Base-by-base conservation (phyloP, 2,797 vertebrate genomes). In the Micromesistius poutassou region DNA sequence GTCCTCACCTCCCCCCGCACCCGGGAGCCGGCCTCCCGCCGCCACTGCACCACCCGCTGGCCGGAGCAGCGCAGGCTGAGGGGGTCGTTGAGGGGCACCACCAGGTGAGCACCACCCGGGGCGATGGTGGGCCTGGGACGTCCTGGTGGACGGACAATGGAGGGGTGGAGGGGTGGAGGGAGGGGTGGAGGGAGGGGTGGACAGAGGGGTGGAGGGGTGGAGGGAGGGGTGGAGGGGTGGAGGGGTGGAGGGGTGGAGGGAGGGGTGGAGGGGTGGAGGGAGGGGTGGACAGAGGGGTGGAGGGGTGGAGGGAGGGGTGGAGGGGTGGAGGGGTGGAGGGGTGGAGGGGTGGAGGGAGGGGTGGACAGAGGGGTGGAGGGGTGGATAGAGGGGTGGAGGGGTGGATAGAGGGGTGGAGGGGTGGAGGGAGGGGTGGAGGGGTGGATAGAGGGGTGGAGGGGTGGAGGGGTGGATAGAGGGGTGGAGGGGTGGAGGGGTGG, bases 31-130 rank as follows among this genome's bases (percentile, higher is more conserved):
- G 94, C 93, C 85, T 96, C 94, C 76, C 95, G 93, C 83, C 85
- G 89, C 97, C 97, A 99, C 68, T 85, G 94, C 84, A 95, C 93
- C 0, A 87, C 89, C 79, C 81, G 87, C 0, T 94, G 86, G 19
- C 96, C 89, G 0, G 80, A 89, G 87, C 97, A 99, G 0, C 0
- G 77, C 85, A 98, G 93, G 66, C 76, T 88, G 36, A 98, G 82
- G n/a, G 91, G 84, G 1, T 89, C 42, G 30, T 95, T 93, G 71
- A 93, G 92, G 1, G 82, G 90, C 30, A 97, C 83, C 38, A 95
- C 92, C 22, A 95, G 77, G 82, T 91, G 84, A 31, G 94, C 82
- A 72, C 86, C 81, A 10, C 80, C 76, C 0, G 95, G 94, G 42
- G 79, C 82, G 80, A 97, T 93, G 6, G 84, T 84, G 72, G 92